Percentiles rank a stretch among this genome's conserved stretches.
phyloP scores from a whole-genome alignment of 2,113 vertebrate genomes.

The Myiozetetes cayanensis region DNA sequence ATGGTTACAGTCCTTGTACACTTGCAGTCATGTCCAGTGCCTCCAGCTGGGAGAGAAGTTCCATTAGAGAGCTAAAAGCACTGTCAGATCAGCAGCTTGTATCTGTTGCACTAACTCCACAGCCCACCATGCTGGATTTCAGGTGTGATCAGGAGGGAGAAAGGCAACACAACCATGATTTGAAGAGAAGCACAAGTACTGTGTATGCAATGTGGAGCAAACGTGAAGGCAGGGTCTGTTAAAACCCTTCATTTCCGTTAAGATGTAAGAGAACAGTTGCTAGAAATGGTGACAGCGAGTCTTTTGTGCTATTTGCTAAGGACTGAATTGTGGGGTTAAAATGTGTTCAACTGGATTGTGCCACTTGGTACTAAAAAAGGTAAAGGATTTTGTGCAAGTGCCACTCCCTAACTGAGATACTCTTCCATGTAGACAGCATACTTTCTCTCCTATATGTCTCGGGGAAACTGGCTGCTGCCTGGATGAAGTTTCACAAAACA shows the following conservation, averaged over 20 bases:
- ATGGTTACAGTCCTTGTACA: accelerated
- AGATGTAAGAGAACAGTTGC: background rate
- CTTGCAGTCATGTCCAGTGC: background rate
- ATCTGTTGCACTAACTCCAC: background rate
- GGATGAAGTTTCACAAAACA: background rate
- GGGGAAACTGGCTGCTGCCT: background rate
- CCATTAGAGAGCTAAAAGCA: background rate
- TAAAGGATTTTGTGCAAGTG: background rate
- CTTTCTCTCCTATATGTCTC: background rate
- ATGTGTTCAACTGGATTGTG: background rate
- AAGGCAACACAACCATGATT: background rate
- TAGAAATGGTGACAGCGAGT: background rate
- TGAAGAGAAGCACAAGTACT: background rate
- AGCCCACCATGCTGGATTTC: background rate
- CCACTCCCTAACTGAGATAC: background rate
- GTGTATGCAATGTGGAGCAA: background rate
- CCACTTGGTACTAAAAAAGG: background rate
- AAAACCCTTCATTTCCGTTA: background rate
- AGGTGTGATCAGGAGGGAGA: background rate
- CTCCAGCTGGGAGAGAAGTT: background rate
- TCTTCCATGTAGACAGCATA: accelerated
- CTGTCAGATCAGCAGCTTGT: background rate
- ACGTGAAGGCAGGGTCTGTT: background rate
- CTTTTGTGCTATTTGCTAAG: background rate
- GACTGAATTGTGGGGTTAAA: background rate